Conservation (phyloP, 2,888 invertebrate species). For the Malthinus flaveolus region DNA sequence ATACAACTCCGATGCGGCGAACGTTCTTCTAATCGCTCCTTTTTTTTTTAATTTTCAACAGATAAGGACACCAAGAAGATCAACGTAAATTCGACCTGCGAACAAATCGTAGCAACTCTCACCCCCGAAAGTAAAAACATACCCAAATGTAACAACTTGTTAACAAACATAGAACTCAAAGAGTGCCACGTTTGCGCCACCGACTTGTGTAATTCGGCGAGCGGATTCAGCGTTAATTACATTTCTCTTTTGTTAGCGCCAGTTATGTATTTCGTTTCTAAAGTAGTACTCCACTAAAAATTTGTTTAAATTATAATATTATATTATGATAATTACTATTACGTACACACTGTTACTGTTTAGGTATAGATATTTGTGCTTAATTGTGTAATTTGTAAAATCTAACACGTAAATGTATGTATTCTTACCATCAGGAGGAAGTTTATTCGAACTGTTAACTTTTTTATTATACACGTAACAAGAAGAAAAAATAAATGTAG, state of each 20-base stretch:
- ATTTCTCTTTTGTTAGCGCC: not conserved
- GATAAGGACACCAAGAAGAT: not conserved
- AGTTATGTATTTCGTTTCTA: conserved; percentile 1
- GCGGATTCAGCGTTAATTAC: not conserved
- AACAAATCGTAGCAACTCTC: not conserved
- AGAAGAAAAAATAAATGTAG: too few relatives aligned
- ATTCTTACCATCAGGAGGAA: too few relatives aligned
- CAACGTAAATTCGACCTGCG: not conserved
- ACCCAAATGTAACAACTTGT: not conserved
- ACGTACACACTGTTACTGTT: not conserved
- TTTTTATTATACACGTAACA: too few relatives aligned
- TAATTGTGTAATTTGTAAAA: conserved; percentile 11
- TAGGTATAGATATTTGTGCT: conserved; percentile 15
- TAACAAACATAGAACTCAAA: not conserved
- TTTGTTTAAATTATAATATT: not conserved
- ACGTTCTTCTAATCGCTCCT: not conserved
- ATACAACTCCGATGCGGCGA: not conserved
- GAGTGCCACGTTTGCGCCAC: conserved; percentile 1
- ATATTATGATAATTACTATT: not conserved
- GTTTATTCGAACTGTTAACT: too few relatives aligned
- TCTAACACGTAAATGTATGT: conserved; percentile 5
- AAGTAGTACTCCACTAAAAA: conserved; percentile 1
- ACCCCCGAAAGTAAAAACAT: not conserved
- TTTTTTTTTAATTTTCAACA: not conserved
- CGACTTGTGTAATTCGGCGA: conserved; percentile 10